Percentiles rank a stretch among this genome's conserved stretches.
These are phyloP conservation scores for Acanthurus tractus DNA, from an alignment of 2,797 vertebrate species.

Conservation along the genomic window DNA sequence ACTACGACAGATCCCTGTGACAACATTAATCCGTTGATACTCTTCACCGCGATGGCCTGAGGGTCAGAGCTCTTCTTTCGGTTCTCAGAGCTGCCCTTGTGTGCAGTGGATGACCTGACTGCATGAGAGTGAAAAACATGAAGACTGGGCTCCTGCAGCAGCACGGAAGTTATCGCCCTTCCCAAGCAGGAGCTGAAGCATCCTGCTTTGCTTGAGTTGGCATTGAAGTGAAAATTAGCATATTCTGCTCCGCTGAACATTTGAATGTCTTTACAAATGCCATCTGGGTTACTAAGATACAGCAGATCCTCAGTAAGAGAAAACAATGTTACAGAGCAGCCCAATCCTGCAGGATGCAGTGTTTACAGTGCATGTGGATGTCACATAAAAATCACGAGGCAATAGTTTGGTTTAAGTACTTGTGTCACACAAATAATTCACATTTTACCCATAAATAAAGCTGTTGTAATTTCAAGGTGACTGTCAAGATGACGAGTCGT, in stretches of 20 bases:
- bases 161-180: constrained; percentile 23
- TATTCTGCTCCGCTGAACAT: constrained; percentile 56
- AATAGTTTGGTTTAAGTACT: background rate
- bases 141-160: constrained; percentile 16
- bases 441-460: background rate
- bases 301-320: constrained; percentile 41
- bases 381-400: background rate
- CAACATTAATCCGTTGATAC: constrained; percentile 40
- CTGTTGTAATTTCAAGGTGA: constrained; percentile 31
- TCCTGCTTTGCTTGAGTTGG: constrained; percentile 55
- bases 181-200: constrained; percentile 35
- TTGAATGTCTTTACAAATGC: constrained; percentile 62
- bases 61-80: constrained; percentile 32
- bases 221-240: constrained; percentile 57
- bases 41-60: constrained; percentile 10
- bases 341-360: background rate
- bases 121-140: constrained; percentile 19
- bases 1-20: constrained; percentile 28
- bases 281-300: constrained; percentile 65
- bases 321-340: background rate
- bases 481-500: constrained; percentile 5
- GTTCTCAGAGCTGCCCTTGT: constrained; percentile 21
- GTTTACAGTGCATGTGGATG: constrained; percentile 11
- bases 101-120: background rate
- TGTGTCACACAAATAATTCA: constrained; percentile 3